Evolutionary conservation across 2,113 vertebrate species (phyloP).

Genomic region (Microcebus tavaratra): DNA sequence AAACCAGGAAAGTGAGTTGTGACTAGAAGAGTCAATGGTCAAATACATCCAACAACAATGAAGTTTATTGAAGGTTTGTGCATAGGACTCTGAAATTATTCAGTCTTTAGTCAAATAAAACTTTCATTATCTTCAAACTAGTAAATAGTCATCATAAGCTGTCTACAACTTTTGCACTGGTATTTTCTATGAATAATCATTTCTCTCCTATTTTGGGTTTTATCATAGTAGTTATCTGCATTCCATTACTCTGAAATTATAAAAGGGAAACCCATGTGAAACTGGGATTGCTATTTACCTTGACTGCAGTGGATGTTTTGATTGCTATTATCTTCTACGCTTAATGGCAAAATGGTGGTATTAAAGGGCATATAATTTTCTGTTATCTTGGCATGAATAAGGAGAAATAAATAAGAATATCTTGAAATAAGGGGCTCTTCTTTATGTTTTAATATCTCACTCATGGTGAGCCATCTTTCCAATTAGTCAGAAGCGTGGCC

Average conservation of each 20-base stretch:
- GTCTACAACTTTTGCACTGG: neutral
- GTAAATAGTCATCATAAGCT: conserved; percentile 17
- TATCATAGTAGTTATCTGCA: conserved; percentile 1
- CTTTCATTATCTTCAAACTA: conserved; percentile 56
- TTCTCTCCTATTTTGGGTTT: neutral
- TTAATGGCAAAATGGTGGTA: neutral
- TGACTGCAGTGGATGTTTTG: neutral
- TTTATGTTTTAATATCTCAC: conserved; percentile 16
- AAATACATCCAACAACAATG: neutral
- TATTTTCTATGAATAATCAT: conserved; percentile 7
- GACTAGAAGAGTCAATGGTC: neutral
- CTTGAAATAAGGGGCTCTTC: neutral
- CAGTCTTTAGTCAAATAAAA: conserved; percentile 4
- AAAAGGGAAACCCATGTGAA: neutral
- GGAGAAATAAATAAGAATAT: conserved; percentile 17
- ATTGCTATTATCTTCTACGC: neutral
- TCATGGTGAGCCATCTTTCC: conserved; percentile 25
- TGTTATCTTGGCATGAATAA: neutral
- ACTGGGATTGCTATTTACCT: neutral
- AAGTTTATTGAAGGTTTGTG: conserved; percentile 42
- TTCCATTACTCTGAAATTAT: conserved; percentile 35
- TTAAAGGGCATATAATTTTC: neutral
- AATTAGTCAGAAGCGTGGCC: conserved; percentile 51
- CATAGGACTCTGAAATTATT: conserved; percentile 44
- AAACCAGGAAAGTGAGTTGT: conserved; percentile 33